Percentiles rank a stretch among this genome's conserved stretches.
phyloP scores from a whole-genome alignment of 2,888 invertebrate genomes.

The Iselma pallidipennis region DNA sequence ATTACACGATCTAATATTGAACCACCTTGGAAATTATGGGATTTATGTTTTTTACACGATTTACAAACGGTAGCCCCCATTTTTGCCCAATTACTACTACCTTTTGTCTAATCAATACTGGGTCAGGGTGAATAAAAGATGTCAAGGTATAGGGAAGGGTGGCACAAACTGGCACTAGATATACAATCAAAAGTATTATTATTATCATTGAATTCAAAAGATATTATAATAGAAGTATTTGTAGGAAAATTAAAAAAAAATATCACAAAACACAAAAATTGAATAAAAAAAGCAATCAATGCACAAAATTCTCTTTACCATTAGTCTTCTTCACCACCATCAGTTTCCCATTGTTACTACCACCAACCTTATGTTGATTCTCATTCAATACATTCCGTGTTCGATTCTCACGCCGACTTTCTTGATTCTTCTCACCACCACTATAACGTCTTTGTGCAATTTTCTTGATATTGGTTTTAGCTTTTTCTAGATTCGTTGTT shows the following conservation, averaged over 20 bases:
- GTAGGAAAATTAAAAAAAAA: background rate
- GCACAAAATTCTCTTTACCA: background rate
- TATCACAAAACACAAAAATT: background rate
- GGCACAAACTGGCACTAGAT: conserved; percentile 26
- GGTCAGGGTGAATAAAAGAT: conserved; percentile 41
- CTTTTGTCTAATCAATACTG: conserved; percentile 33
- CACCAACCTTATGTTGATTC: background rate
- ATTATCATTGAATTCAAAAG: too few relatives aligned
- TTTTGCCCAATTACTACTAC: conserved; percentile 10
- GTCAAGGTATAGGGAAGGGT: conserved; percentile 39
- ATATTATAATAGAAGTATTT: too few relatives aligned
- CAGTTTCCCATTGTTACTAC: background rate
- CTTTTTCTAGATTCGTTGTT: background rate
- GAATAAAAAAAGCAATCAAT: background rate
- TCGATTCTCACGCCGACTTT: too few relatives aligned
- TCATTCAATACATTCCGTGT: background rate
- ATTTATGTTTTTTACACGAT: conserved; percentile 52
- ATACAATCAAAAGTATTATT: background rate
- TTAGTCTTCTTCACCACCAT: background rate
- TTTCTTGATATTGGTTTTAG: background rate
- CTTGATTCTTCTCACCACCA: too few relatives aligned
- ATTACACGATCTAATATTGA: conserved; percentile 89
- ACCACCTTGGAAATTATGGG: conserved; percentile 62
- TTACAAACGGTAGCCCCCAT: conserved; percentile 59
- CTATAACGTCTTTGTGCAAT: too few relatives aligned